Percentiles rank a stretch among this genome's conserved stretches.
phyloP scores from a whole-genome alignment of 2,888 invertebrate species.

The Xanthorhoe spadicearia region DNA sequence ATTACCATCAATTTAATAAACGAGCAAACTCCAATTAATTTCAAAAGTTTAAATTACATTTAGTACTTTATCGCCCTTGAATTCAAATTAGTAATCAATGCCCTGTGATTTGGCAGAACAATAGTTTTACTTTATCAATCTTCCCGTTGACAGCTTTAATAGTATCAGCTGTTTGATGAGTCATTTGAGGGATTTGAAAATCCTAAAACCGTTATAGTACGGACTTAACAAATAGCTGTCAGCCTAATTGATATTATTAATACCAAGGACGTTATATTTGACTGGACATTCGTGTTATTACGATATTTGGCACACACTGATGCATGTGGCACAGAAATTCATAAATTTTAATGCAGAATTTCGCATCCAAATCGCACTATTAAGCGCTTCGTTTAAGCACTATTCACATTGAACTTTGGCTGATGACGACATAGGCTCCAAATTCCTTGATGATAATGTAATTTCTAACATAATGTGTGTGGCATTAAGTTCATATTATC shows the following conservation, averaged over 20 bases:
- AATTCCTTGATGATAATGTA: not conserved
- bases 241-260: not conserved
- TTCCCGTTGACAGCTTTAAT: slow-evolving; percentile 44
- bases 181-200: slow-evolving; percentile 14
- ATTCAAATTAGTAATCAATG: slow-evolving; percentile 25
- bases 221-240: not conserved
- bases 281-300: not conserved
- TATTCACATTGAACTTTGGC: not conserved
- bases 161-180: slow-evolving; percentile 36
- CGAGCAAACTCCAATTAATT: not conserved
- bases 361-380: not conserved
- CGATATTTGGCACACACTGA: not conserved
- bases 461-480: not conserved
- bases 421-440: not conserved
- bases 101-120: slow-evolving; percentile 40
- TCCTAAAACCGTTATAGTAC: not conserved
- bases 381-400: not conserved
- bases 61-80: slow-evolving; percentile 7
- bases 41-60: slow-evolving; percentile 10
- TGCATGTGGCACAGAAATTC: not conserved
- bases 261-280: not conserved
- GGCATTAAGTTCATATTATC: too few species aligned
- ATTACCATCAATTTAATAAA: not conserved
- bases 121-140: slow-evolving; percentile 45
- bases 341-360: not conserved